These are phyloP conservation scores for Hydrozoanthus tunicans DNA, from an alignment of 64 coral and sea anemone genomes.

Conservation along the genomic window DNA sequence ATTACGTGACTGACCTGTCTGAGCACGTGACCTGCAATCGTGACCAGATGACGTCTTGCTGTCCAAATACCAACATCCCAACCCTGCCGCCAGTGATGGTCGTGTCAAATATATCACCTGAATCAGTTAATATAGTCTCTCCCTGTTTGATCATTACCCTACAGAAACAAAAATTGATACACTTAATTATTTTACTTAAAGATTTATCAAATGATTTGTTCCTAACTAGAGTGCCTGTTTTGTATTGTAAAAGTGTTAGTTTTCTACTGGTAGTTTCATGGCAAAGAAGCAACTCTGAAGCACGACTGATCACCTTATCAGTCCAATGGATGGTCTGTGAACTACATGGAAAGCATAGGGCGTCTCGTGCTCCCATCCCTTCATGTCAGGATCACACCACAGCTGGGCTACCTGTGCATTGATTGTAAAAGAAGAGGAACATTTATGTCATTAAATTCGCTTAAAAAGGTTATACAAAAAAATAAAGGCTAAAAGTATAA, in stretches of 20 bases:
- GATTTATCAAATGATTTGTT: not conserved
- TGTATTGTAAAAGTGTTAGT: too few species aligned
- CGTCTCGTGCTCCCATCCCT: constrained; percentile 68
- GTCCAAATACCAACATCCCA: constrained; percentile 80
- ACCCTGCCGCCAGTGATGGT: constrained; percentile 62
- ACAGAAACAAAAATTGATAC: not conserved
- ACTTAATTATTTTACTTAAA: not conserved
- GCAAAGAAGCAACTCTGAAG: not conserved
- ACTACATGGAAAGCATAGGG: constrained; percentile 66
- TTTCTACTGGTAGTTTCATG: not conserved
- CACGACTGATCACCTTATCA: constrained; percentile 54
- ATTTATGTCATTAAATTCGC: not conserved
- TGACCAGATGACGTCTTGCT: constrained; percentile 87
- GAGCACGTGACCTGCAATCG: constrained; percentile 58
- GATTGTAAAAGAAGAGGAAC: not conserved
- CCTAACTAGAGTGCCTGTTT: not conserved
- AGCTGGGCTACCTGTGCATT: constrained; percentile 65
- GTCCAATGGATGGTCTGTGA: constrained; percentile 74
- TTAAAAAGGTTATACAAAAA: not conserved
- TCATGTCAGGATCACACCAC: constrained; percentile 80
- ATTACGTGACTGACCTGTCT: constrained; percentile 61
- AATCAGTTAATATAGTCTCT: constrained; percentile 53
- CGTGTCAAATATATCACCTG: constrained; percentile 66
- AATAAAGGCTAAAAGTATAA: not conserved
- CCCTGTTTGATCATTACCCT: constrained; percentile 71